These are phyloP conservation scores for Tenthredo distinguenda DNA, from an alignment of 2,888 invertebrate species.

Conservation along the genomic window DNA sequence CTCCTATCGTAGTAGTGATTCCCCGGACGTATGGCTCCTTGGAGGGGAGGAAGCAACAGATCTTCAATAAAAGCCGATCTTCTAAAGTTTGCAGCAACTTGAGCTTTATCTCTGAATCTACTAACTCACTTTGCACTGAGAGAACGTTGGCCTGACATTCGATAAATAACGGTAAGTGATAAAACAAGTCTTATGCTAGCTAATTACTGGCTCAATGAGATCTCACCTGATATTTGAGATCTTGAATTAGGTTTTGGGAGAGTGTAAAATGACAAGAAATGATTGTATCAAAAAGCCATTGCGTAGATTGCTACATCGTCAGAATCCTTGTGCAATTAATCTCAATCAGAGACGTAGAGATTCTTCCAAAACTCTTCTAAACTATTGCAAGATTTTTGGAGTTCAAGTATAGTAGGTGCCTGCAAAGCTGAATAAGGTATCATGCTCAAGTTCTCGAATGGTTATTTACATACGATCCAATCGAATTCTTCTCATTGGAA, in stretches of 20 bases:
- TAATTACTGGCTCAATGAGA: no score
- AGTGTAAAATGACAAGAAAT: no score
- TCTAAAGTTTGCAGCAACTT: not conserved
- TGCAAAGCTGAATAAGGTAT: not conserved
- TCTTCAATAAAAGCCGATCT: conserved; percentile 6
- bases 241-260: no score
- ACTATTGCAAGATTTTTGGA: not conserved
- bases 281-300: no score
- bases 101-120: not conserved
- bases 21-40: not conserved
- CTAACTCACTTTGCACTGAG: not conserved
- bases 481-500: not conserved
- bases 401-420: not conserved
- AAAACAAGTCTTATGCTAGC: not conserved
- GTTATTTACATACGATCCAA: not conserved
- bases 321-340: not conserved
- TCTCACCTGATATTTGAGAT: no score
- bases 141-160: not conserved
- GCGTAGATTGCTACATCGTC: no score
- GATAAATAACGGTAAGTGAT: conserved; percentile 12
- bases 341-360: not conserved
- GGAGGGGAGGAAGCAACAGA: not conserved
- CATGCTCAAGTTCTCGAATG: not conserved
- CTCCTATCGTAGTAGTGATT: not conserved
- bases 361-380: not conserved